phyloP scores from a whole-genome alignment of 2,888 invertebrate species.

The Argynnis bischoffii region DNA sequence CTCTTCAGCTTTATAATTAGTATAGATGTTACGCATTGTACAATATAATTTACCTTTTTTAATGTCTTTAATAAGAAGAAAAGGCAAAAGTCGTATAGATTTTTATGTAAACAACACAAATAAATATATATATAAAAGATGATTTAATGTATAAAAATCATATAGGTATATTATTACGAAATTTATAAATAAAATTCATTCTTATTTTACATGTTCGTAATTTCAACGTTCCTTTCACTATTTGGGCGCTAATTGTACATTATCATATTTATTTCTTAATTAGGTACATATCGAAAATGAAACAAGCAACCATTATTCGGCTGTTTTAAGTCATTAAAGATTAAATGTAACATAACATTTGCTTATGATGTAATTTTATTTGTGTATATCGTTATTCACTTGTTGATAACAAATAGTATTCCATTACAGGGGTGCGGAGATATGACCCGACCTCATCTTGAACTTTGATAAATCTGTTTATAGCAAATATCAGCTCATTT shows the following conservation, averaged over 20 bases:
- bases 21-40: too few relatives aligned
- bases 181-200: too few relatives aligned
- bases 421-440: conserved; percentile 54
- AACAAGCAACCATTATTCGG: background rate
- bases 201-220: too few relatives aligned
- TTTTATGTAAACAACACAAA: too few relatives aligned
- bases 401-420: conserved; percentile 52
- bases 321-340: conserved; percentile 1
- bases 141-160: too few relatives aligned
- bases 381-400: conserved; percentile 38
- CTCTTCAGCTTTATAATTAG: too few relatives aligned
- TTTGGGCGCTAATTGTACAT: background rate
- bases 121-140: too few relatives aligned
- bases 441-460: conserved; percentile 64
- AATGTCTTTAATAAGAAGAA: too few relatives aligned
- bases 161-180: too few relatives aligned
- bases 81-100: too few relatives aligned
- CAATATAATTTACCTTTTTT: too few relatives aligned
- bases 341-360: conserved; percentile 28
- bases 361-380: conserved; percentile 44
- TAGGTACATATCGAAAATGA: background rate
- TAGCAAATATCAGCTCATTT: conserved; percentile 62
- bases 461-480: conserved; percentile 67
- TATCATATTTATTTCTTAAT: conserved; percentile 5
- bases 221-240: too few relatives aligned